Percentiles rank a stretch among this genome's conserved stretches.
Evolutionary conservation across 1,140 invertebrate species (phyloP).

Genomic region (Cylas formicarius): DNA sequence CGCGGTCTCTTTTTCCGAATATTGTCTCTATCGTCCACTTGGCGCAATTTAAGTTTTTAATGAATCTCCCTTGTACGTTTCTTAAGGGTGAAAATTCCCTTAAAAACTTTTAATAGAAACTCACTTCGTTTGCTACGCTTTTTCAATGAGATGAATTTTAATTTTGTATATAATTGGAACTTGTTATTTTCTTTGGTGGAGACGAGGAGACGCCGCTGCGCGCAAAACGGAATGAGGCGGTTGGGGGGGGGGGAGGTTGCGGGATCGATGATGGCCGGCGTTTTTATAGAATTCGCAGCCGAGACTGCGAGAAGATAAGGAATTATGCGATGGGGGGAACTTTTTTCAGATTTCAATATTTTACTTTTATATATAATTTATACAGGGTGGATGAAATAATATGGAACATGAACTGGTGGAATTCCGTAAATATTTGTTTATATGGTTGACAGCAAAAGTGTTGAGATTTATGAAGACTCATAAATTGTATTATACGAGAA

Average conservation of each 20-base stretch:
- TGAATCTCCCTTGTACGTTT: slow-evolving; percentile 28
- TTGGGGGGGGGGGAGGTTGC: slow-evolving; percentile 13
- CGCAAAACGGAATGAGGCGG: slow-evolving; percentile 20
- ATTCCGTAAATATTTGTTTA: too few species aligned
- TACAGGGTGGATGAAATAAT: too few species aligned
- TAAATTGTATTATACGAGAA: too few species aligned
- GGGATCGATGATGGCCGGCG: slow-evolving; percentile 19
- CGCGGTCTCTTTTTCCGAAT: too few species aligned
- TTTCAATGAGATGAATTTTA: slow-evolving; percentile 37
- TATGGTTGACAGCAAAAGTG: too few species aligned
- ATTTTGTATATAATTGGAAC: slow-evolving; percentile 37
- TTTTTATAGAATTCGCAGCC: slow-evolving; percentile 7
- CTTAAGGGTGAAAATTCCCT: slow-evolving; percentile 30
- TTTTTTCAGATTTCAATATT: neutral
- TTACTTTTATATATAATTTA: neutral
- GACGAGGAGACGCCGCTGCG: slow-evolving; percentile 20
- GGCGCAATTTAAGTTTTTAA: slow-evolving; percentile 32
- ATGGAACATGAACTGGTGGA: too few species aligned
- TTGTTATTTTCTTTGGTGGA: slow-evolving; percentile 31
- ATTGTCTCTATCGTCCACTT: slow-evolving; percentile 30
- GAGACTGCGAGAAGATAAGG: neutral
- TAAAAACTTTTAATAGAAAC: slow-evolving; percentile 32
- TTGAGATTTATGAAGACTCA: too few species aligned
- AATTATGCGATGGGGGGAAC: neutral
- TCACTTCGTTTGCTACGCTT: slow-evolving; percentile 29